Evolutionary conservation across 1,140 invertebrate species (phyloP).

Genomic region (Brachionus manjavacas): DNA sequence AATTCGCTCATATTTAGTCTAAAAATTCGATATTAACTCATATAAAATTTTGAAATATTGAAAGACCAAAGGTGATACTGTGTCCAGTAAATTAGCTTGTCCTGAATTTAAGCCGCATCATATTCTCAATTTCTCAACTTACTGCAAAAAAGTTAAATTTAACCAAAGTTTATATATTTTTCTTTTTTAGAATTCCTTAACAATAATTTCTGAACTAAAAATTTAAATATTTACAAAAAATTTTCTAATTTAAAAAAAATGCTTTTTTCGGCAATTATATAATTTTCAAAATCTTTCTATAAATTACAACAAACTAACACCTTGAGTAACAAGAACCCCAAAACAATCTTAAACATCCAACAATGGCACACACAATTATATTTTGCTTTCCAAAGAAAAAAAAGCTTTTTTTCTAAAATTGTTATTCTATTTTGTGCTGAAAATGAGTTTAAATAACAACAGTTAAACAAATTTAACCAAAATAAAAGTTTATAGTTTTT

Average conservation of each 20-base stretch:
- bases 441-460: background rate
- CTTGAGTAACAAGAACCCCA: background rate
- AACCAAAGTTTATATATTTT: background rate
- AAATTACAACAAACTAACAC: background rate
- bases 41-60: background rate
- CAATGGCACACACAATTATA: background rate
- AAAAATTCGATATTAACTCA: background rate
- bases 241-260: background rate
- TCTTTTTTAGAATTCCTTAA: background rate
- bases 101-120: background rate
- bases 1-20: background rate
- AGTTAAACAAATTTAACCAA: background rate
- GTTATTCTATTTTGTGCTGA: background rate
- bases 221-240: background rate
- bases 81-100: background rate
- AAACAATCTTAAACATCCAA: background rate
- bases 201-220: background rate
- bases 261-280: background rate
- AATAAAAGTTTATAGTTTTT: background rate
- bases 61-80: background rate
- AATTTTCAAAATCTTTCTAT: background rate
- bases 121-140: background rate
- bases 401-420: background rate
- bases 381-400: background rate
- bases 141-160: background rate